phyloP scores from a whole-genome alignment of 2,797 vertebrate species.

The Enteromius mattozi region DNA sequence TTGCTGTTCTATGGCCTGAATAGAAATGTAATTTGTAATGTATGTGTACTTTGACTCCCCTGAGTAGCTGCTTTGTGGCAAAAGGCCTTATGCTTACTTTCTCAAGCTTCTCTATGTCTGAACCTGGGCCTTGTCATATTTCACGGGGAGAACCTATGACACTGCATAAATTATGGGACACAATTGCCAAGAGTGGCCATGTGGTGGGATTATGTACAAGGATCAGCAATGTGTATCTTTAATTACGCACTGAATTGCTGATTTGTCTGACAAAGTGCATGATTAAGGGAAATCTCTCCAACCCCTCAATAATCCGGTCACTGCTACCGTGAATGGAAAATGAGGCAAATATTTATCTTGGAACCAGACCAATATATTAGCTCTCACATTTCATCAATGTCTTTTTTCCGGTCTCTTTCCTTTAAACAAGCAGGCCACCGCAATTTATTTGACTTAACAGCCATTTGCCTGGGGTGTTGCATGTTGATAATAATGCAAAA shows the following conservation, averaged over 20 bases:
- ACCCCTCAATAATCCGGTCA: constrained; percentile 25
- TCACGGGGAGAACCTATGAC: constrained; percentile 7
- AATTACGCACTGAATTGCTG: constrained; percentile 26
- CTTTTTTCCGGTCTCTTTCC: constrained; percentile 6
- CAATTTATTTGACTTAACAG: constrained; percentile 28
- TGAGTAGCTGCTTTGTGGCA: neutral
- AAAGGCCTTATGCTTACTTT: constrained; percentile 12
- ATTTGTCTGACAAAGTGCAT: constrained; percentile 37
- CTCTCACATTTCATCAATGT: constrained; percentile 33
- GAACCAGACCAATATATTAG: constrained; percentile 16
- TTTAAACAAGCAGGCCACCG: constrained; percentile 10
- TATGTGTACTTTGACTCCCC: neutral
- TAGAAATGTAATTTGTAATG: neutral
- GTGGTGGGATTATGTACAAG: constrained; percentile 1
- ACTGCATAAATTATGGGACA: neutral
- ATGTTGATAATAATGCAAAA: constrained; percentile 63
- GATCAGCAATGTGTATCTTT: constrained; percentile 31
- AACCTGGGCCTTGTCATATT: neutral
- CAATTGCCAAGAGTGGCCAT: constrained; percentile 15
- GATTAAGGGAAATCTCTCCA: constrained; percentile 19
- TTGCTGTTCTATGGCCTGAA: constrained; percentile 3
- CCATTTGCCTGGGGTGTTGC: constrained; percentile 58
- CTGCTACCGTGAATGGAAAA: constrained; percentile 30
- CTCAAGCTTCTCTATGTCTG: neutral
- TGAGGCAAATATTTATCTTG: constrained; percentile 43